These are phyloP conservation scores for Syngnathus acus DNA, from an alignment of 2,797 vertebrate genomes.

Conservation along the genomic window DNA sequence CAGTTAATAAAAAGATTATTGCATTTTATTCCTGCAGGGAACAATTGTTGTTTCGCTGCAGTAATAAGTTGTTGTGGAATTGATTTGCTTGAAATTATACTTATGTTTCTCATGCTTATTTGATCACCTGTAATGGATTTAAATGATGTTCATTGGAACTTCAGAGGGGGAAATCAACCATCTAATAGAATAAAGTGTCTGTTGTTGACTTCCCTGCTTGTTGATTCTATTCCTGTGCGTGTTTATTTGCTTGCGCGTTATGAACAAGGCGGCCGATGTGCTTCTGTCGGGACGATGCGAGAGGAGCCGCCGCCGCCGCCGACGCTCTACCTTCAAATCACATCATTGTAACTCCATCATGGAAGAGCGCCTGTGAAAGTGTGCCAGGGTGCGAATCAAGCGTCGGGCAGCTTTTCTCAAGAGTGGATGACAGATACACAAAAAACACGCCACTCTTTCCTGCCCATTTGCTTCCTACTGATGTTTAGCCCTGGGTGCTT, in stretches of 20 bases:
- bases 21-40: neutral
- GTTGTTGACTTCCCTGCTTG: slow-evolving; percentile 25
- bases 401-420: slow-evolving; percentile 15
- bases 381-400: slow-evolving; percentile 15
- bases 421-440: slow-evolving; percentile 10
- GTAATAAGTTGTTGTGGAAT: no score
- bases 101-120: no score
- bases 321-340: slow-evolving; percentile 36
- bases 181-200: neutral
- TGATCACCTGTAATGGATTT: neutral
- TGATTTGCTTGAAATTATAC: neutral
- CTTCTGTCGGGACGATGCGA: slow-evolving; percentile 7
- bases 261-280: slow-evolving; percentile 11
- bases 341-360: slow-evolving; percentile 43
- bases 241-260: slow-evolving; percentile 22
- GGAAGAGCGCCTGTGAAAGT: slow-evolving; percentile 31
- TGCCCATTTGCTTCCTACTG: slow-evolving; percentile 12
- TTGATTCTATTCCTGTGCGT: slow-evolving; percentile 16
- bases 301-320: slow-evolving; percentile 31
- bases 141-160: slow-evolving; percentile 12
- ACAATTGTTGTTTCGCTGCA: neutral
- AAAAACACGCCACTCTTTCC: neutral
- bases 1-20: neutral
- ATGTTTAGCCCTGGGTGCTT: slow-evolving; percentile 34
- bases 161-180: neutral